phyloP scores from a whole-genome alignment of 2,888 invertebrate species.

The Pseudococcus jackbeardsleyi region DNA sequence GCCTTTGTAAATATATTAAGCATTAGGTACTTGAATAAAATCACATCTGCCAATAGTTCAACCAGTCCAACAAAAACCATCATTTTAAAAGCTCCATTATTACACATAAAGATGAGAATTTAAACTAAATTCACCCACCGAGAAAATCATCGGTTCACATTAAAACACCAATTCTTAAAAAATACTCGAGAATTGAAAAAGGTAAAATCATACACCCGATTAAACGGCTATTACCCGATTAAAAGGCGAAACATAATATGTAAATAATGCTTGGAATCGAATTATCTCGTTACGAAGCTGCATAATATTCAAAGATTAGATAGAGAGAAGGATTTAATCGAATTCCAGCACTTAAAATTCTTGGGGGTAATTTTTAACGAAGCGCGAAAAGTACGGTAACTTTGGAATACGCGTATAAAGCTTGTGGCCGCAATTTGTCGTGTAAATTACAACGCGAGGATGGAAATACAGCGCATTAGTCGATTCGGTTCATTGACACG shows the following conservation, averaged over 20 bases:
- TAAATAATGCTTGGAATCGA: neutral
- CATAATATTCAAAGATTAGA: slow-evolving; percentile 24
- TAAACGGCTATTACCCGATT: neutral
- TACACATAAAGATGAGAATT: neutral
- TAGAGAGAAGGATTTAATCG: neutral
- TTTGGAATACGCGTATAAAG: slow-evolving; percentile 13
- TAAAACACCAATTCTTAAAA: neutral
- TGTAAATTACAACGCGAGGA: neutral
- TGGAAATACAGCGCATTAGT: neutral
- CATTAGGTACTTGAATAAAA: too few relatives aligned
- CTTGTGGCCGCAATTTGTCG: slow-evolving; percentile 22
- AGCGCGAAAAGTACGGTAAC: slow-evolving; percentile 25
- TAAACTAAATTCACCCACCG: neutral
- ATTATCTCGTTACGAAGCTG: neutral
- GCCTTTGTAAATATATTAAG: too few relatives aligned
- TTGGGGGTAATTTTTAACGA: slow-evolving; percentile 28
- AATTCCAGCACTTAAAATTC: slow-evolving; percentile 23
- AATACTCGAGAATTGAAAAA: neutral
- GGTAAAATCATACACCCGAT: neutral
- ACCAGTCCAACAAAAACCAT: neutral
- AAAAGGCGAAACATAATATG: slow-evolving; percentile 6
- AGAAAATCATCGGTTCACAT: neutral
- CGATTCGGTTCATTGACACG: slow-evolving; percentile 32
- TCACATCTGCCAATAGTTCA: too few relatives aligned
- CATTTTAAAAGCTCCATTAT: neutral